These are phyloP conservation scores for Cosmia pyralina DNA, from an alignment of 2,888 invertebrate genomes.

Conservation along the genomic window DNA sequence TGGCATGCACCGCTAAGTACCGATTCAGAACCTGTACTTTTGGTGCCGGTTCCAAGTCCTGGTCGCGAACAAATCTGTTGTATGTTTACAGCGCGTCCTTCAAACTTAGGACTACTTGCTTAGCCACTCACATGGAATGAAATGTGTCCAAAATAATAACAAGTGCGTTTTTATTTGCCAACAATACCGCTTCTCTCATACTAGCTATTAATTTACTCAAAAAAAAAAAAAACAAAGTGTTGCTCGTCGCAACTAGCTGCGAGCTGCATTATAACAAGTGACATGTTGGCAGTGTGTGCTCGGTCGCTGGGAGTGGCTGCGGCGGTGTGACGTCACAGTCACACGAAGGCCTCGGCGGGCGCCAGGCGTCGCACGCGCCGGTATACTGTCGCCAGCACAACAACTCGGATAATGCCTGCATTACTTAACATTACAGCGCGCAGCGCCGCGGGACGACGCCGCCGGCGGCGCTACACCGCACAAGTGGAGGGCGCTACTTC, in stretches of 20 bases:
- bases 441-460: too few relatives aligned
- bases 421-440: neutral
- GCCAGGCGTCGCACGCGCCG: neutral
- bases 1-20: too few relatives aligned
- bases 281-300: neutral
- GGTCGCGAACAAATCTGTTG: too few relatives aligned
- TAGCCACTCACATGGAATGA: neutral
- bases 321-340: neutral
- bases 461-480: too few relatives aligned
- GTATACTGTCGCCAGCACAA: slow-evolving; percentile 8
- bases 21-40: too few relatives aligned
- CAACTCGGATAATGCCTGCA: neutral
- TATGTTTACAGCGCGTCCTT: neutral
- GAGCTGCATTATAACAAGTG: neutral
- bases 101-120: neutral
- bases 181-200: neutral
- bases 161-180: neutral
- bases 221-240: slow-evolving; percentile 4
- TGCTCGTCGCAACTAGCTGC: neutral
- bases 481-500: too few relatives aligned
- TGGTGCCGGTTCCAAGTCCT: too few relatives aligned
- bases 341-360: slow-evolving; percentile 50
- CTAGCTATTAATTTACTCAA: neutral
- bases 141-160: neutral
- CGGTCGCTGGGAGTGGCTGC: neutral